Evolutionary conservation across 2,113 vertebrate species (phyloP), one percentile per base, ranked within the genome.

Genomic region (Passer montanus): DNA sequence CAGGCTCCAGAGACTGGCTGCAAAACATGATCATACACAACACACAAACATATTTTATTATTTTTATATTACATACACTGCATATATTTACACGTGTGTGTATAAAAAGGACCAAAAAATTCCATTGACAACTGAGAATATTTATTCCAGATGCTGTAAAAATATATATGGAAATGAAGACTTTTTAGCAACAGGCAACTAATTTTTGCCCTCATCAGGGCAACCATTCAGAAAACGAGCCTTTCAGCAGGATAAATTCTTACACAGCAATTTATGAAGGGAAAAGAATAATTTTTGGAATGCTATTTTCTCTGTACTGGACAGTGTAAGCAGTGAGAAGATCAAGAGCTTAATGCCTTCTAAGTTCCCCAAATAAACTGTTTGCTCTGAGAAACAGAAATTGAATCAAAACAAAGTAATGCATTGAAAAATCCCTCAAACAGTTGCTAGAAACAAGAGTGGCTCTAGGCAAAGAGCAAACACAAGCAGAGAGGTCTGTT

Each of bases 1-100:
- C 94, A 64, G 97, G 97, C 63, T 99, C 99, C 58, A 97, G 92
- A 14, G 97, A 86, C 72, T 98, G 98, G 87, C 98, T 99, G 46
- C 60, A 85, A 95, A 95, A 97, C 18, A 30, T 9, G 31, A 89
- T 67, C n/a, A 89, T 2, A 37, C 11, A 59, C n/a, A 78, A 94
- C 64, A 89, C 4, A 55, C 20, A 67, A 81, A 67, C 5, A 7
- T 11, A 18, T 35, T 33, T 63, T 56, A 28, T 55, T 75, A 27
- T 33, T 67, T 87, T 52, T 58, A 23, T 43, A 2, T n/a, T 50
- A 50, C 37, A 41, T 13, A 47, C 19, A 50, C 53, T 31, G 11
- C 24, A 37, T 24, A 37, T 41, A 30, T 23, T 46, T 35, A 46
- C 2, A 18, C 4, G 28, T 3, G 12, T 41, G 33, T 30, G 8